phyloP scores from a whole-genome alignment of 2,888 invertebrate species.

The Aporophyla nigra region DNA sequence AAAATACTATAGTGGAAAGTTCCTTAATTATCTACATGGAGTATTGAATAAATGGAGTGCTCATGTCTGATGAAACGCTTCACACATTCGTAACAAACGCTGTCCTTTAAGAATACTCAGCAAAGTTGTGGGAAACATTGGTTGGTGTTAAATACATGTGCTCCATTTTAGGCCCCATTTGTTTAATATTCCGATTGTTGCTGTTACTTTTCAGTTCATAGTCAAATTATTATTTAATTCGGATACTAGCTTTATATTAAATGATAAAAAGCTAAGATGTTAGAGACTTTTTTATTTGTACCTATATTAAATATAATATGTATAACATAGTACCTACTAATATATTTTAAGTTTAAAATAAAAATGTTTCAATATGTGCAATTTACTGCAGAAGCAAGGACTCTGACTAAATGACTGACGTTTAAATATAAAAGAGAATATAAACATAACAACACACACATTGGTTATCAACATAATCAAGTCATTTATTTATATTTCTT shows the following conservation, averaged over 20 bases:
- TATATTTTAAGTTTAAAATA: slow-evolving; percentile 37
- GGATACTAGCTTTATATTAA: slow-evolving; percentile 11
- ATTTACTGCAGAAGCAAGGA: slow-evolving; percentile 48
- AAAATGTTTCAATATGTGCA: slow-evolving; percentile 48
- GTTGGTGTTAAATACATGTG: background rate
- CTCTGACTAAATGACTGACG: slow-evolving; percentile 36
- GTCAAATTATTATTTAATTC: slow-evolving; percentile 24
- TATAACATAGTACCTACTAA: slow-evolving; percentile 21
- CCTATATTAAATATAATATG: slow-evolving; percentile 27
- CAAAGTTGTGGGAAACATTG: background rate
- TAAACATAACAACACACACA: background rate
- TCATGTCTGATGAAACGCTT: background rate
- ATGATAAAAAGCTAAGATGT: slow-evolving; percentile 36
- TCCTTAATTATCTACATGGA: slow-evolving; percentile 10
- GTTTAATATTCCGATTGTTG: background rate
- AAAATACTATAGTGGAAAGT: slow-evolving; percentile 8
- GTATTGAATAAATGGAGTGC: slow-evolving; percentile 37
- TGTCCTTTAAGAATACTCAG: background rate
- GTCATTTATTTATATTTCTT: slow-evolving; percentile 11
- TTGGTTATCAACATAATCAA: slow-evolving; percentile 2
- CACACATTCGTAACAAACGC: background rate
- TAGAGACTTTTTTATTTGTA: slow-evolving; percentile 34
- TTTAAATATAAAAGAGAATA: slow-evolving; percentile 30
- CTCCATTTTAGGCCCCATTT: background rate
- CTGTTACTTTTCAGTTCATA: slow-evolving; percentile 20